Evolutionary conservation across 2,113 vertebrate species (phyloP), one percentile per base, ranked within the genome.

Genomic region (Vulpes ferrilata): DNA sequence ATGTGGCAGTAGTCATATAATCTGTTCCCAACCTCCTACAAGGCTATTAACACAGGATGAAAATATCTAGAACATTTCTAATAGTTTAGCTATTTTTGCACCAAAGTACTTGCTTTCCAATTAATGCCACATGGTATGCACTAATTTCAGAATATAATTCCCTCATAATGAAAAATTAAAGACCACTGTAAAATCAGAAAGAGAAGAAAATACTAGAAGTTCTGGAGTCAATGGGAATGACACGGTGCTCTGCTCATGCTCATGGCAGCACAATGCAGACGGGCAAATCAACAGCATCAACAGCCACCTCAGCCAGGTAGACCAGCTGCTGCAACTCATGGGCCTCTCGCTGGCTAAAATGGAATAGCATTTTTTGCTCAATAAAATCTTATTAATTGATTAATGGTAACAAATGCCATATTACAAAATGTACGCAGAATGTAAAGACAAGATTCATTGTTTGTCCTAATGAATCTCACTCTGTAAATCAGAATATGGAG

Each of bases 1-100:
- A 11, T 9, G 5, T 1, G 6, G 1, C 0, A 8, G 9, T 0
- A 7, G 30, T 35, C 74, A 64, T 7, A 19, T 5, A 55, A 27
- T 9, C 30, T 4, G 27, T 53, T 35, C 69, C 23, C 30, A 22
- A 4, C 3, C 73, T 11, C 74, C 43, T 10, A 3, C 3, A 2
- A 16, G 12, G 11, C 59, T 32, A 19, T 15, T 32, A 20, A 48
- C 0, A 48, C 12, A 3, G 0, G n/a, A 53, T 2, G 60, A 53
- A 53, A 35, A 35, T 0, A 17, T 48, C 35, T 11, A 9, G n/a
- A 11, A 59, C 23, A 60, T 23, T 22, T 59, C 92, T 35, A 19
- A 22, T 0, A 7, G 13, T 27, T 35, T 2, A 55, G 62, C 27
- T 55, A 23, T 30, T 67, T 81, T 69, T 89, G 81, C 60, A 57